Evolutionary conservation across 2,888 invertebrate species (phyloP).

Genomic region (Augochlorella aurata): DNA sequence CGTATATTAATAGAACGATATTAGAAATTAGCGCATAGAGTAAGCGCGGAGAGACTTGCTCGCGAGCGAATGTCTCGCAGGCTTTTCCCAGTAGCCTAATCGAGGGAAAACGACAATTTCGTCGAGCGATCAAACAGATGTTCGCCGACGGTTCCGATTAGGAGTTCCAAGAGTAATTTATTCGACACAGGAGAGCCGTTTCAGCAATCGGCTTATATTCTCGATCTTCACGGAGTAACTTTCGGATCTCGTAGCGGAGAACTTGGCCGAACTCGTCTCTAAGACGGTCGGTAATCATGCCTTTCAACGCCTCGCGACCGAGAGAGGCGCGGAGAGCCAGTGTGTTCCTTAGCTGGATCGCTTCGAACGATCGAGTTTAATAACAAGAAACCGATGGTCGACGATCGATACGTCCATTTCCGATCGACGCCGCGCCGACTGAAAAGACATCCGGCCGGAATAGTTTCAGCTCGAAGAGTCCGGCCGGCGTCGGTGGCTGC

Average conservation of each 20-base stretch:
- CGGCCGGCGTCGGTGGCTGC: conserved; percentile 32
- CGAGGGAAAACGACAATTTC: not conserved
- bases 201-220: not conserved
- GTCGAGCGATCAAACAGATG: conserved; percentile 1
- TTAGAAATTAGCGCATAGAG: too few relatives aligned
- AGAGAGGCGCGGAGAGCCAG: not conserved
- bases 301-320: not conserved
- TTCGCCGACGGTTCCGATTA: not conserved
- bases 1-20: too few relatives aligned
- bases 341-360: conserved; percentile 18
- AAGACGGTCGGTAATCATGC: conserved; percentile 21
- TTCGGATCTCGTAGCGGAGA: not conserved
- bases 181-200: not conserved
- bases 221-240: conserved; percentile 13
- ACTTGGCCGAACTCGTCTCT: conserved; percentile 11
- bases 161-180: not conserved
- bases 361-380: conserved; percentile 36
- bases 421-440: conserved; percentile 28
- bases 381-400: conserved; percentile 30
- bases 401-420: conserved; percentile 44
- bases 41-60: too few relatives aligned
- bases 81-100: not conserved
- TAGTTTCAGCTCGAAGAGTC: conserved; percentile 33
- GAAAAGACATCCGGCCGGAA: conserved; percentile 41
- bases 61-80: not conserved